Evolutionary conservation across 92 coral and sea anemone genomes (phyloP).

Genomic region (Hydrozoanthus gracilis): DNA sequence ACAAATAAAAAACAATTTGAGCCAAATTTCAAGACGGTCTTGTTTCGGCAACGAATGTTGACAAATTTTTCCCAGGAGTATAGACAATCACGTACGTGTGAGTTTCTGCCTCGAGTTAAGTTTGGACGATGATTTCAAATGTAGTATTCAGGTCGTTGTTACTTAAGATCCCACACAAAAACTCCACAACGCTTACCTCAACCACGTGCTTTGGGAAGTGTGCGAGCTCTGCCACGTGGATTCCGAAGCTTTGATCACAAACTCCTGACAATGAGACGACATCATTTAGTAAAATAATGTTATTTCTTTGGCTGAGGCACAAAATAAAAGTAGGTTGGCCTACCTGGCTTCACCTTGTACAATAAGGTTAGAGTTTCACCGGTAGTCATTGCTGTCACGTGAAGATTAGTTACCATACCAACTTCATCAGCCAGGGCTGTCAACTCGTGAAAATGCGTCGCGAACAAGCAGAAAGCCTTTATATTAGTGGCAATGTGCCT

Average conservation of each 20-base stretch:
- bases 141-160: too few species aligned
- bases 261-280: conserved; percentile 67
- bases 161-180: background rate
- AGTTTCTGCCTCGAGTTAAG: too few species aligned
- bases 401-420: conserved; percentile 84
- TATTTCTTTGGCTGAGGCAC: background rate
- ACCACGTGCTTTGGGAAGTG: conserved; percentile 91
- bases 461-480: conserved; percentile 86
- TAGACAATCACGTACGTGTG: too few species aligned
- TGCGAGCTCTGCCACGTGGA: conserved; percentile 97
- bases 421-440: conserved; percentile 97
- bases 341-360: conserved; percentile 93
- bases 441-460: conserved; percentile 97
- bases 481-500: conserved; percentile 87
- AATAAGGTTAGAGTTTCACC: conserved; percentile 90
- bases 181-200: conserved; percentile 63
- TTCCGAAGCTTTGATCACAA: conserved; percentile 98
- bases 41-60: too few species aligned
- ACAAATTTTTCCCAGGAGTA: too few species aligned
- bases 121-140: background rate
- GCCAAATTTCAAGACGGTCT: too few species aligned
- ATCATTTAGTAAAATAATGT: background rate
- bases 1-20: too few species aligned
- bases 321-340: background rate
- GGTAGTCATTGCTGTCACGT: conserved; percentile 96